Evolutionary conservation across 2,113 vertebrate genomes (phyloP).

Genomic region (Chaenocephalus aceratus): DNA sequence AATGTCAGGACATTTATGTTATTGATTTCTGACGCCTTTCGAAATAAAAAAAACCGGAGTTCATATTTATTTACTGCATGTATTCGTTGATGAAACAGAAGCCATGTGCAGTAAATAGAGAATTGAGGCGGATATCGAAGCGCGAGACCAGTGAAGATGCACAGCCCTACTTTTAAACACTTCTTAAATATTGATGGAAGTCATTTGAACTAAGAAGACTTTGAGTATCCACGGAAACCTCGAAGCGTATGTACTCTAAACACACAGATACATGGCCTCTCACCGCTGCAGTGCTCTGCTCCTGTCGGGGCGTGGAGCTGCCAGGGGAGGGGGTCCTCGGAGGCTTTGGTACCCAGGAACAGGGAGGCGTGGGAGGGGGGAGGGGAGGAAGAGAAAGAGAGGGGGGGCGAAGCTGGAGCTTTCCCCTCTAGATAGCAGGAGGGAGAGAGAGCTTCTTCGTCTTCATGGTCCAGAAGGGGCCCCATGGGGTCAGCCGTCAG

Average conservation of each 20-base stretch:
- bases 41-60: too few relatives aligned
- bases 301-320: conserved; percentile 78
- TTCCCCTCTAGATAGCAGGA: conserved; percentile 87
- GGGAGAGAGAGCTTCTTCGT: conserved; percentile 82
- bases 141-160: too few relatives aligned
- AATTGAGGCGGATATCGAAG: too few relatives aligned
- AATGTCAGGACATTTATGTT: too few relatives aligned
- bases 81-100: too few relatives aligned
- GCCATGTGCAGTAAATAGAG: too few relatives aligned
- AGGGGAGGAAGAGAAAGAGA: conserved; percentile 74
- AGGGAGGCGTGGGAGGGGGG: conserved; percentile 32
- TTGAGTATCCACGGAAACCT: too few relatives aligned
- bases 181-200: too few relatives aligned
- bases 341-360: conserved; percentile 66
- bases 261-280: neutral
- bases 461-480: conserved; percentile 90
- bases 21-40: too few relatives aligned
- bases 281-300: conserved; percentile 86
- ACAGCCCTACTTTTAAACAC: too few relatives aligned
- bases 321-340: conserved; percentile 66
- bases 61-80: too few relatives aligned
- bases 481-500: conserved; percentile 94
- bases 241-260: neutral
- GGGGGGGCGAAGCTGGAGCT: conserved; percentile 74
- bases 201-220: too few relatives aligned